These are phyloP conservation scores for Aplochiton taeniatus DNA, from an alignment of 2,797 vertebrate genomes.

Conservation along the genomic window DNA sequence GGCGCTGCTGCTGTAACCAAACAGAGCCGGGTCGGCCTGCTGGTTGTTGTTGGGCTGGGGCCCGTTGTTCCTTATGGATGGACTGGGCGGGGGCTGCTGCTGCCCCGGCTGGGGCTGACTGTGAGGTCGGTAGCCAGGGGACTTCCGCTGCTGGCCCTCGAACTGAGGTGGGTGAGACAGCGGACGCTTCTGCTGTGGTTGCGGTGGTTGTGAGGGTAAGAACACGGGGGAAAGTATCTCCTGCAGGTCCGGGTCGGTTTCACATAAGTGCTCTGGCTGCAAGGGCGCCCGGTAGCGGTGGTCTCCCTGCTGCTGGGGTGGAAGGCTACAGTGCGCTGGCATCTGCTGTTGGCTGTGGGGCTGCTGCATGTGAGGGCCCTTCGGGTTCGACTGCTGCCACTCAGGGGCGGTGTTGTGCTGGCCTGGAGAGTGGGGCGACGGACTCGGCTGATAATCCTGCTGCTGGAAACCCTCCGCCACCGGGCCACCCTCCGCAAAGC, in stretches of 20 bases:
- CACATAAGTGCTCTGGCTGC: constrained; percentile 82
- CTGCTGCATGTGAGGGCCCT: constrained; percentile 66
- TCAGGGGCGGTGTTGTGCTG: constrained; percentile 74
- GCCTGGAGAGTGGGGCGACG: constrained; percentile 62
- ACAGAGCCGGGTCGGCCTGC: constrained; percentile 61
- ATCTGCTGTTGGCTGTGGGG: constrained; percentile 62
- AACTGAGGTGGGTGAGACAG: constrained; percentile 71
- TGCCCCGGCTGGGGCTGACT: constrained; percentile 66
- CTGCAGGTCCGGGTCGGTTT: constrained; percentile 74
- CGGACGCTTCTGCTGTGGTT: constrained; percentile 68
- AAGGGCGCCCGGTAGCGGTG: constrained; percentile 62
- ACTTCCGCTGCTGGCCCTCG: constrained; percentile 75
- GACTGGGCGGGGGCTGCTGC: constrained; percentile 41
- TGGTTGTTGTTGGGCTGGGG: constrained; percentile 38
- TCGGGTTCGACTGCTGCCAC: constrained; percentile 77
- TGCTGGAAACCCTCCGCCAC: constrained; percentile 63
- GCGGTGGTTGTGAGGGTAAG: constrained; percentile 73
- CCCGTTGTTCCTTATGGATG: constrained; percentile 59
- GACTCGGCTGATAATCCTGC: constrained; percentile 69
- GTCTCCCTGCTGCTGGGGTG: constrained; percentile 70
- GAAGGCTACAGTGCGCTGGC: constrained; percentile 64
- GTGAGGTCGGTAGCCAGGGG: constrained; percentile 67
- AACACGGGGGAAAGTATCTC: constrained; percentile 76
- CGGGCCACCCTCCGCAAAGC: constrained; percentile 69
- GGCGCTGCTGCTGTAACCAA: constrained; percentile 67